Conservation (phyloP, 2,797 vertebrate species). For the Oceanodroma leucorhoa region DNA sequence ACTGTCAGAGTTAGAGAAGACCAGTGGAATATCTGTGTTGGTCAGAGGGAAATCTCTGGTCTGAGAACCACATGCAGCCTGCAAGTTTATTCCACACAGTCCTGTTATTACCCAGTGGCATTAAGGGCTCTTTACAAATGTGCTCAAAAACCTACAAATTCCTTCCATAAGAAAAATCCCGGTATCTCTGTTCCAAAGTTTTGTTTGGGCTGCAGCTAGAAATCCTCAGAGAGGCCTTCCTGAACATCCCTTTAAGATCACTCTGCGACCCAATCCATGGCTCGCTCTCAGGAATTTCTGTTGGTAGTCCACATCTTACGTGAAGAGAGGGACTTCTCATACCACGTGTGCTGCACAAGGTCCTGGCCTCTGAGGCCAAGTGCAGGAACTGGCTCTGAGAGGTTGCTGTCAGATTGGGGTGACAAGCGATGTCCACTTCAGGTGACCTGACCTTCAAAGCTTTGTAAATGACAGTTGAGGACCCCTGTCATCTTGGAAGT, state of each 20-base stretch:
- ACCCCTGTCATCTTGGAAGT: background rate
- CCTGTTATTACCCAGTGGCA: background rate
- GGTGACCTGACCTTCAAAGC: background rate
- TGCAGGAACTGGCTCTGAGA: background rate
- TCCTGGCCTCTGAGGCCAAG: background rate
- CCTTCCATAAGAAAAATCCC: background rate
- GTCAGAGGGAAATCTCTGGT: background rate
- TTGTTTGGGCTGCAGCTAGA: background rate
- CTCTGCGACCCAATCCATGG: background rate
- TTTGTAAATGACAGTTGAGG: background rate
- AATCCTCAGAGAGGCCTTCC: background rate
- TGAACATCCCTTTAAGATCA: background rate
- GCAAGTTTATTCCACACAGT: background rate
- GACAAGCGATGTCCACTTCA: background rate
- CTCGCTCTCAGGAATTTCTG: background rate
- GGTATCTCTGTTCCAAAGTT: background rate
- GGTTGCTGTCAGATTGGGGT: background rate
- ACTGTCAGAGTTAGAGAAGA: background rate
- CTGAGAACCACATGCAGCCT: background rate
- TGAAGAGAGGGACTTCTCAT: background rate
- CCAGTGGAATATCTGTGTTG: background rate
- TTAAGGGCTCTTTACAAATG: background rate
- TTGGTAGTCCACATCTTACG: background rate
- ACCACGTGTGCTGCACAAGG: background rate
- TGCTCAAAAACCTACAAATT: background rate